phyloP scores from a whole-genome alignment of 2,888 invertebrate genomes.

The Camponotus fellah region DNA sequence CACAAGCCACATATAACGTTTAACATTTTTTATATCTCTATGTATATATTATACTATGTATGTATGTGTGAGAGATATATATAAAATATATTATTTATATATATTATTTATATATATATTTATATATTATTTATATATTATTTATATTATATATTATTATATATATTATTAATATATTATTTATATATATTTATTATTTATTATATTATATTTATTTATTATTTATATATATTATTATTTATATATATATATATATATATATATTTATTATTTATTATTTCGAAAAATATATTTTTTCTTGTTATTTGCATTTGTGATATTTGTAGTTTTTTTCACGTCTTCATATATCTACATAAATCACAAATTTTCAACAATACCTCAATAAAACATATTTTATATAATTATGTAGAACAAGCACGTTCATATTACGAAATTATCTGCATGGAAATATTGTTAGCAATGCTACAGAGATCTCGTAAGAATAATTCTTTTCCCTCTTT shows the following conservation, averaged over 20 bases:
- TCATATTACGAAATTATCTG: slow-evolving; percentile 15
- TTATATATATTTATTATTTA: too few relatives aligned
- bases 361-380: slow-evolving; percentile 3
- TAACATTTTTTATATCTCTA: neutral
- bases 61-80: neutral
- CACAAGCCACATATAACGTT: neutral
- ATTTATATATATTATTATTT: too few relatives aligned
- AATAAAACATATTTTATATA: slow-evolving; percentile 15
- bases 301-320: neutral
- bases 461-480: slow-evolving; percentile 26
- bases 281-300: neutral
- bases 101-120: too few relatives aligned
- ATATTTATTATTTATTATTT: too few relatives aligned
- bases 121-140: too few relatives aligned
- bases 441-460: slow-evolving; percentile 22
- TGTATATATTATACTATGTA: neutral
- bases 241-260: neutral
- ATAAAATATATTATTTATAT: neutral
- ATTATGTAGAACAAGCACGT: slow-evolving; percentile 14
- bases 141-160: too few relatives aligned
- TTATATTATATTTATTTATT: too few relatives aligned
- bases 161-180: too few relatives aligned
- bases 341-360: neutral
- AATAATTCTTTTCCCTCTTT: slow-evolving; percentile 18
- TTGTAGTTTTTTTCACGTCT: neutral